Base-by-base conservation (phyloP, 2,888 invertebrate species). In the Clostera curtula region DNA sequence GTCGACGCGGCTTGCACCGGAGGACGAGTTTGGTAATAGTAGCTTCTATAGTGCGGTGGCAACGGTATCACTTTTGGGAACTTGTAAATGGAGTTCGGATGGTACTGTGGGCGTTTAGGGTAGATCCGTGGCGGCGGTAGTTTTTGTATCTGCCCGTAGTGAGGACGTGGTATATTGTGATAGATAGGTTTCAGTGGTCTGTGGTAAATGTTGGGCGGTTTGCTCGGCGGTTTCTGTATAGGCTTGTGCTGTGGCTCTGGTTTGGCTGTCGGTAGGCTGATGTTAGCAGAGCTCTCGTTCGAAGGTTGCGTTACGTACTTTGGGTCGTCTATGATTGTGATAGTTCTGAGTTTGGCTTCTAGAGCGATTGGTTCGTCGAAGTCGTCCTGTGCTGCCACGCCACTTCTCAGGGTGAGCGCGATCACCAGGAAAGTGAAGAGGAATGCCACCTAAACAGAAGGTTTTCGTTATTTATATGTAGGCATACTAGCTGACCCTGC, bases 371-470 rank as follows among this genome's bases (percentile, higher is more conserved):
- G 77, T 54, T 84, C 82, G 38, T 54, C 42, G 43, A 46, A 39
- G 43, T 61, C 70, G 58, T 67, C 54, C 34, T 65, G 56, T 47
- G 64, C 65, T 53, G 62, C 62, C 51, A 64, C 73, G 56, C 65
- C 69, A 62, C 55, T 45, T 43, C 64, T 65, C 65, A 66, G 58
- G 59, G 61, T 66, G 68, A 79, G 68, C 71, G 66, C 69, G 69
- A 80, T 72, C 71, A 69, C 73, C 70, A 80, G 66, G 62, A 69
- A 66, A 57, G 69, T 59, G 69, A 82, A 71, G 74, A 82, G 70
- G 68, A 79, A 71, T 74, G 74, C 62, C 70, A 75, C 72, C 83
- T 82, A 77, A 69, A 64, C 34, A 30, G 29, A 42, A 48, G 49
- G 49, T 22, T n/a, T n/a, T 5, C 1, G 14, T 19, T 19, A 11